These are phyloP conservation scores for Ophiodon elongatus DNA, from an alignment of 2,113 vertebrate genomes.

Conservation along the genomic window DNA sequence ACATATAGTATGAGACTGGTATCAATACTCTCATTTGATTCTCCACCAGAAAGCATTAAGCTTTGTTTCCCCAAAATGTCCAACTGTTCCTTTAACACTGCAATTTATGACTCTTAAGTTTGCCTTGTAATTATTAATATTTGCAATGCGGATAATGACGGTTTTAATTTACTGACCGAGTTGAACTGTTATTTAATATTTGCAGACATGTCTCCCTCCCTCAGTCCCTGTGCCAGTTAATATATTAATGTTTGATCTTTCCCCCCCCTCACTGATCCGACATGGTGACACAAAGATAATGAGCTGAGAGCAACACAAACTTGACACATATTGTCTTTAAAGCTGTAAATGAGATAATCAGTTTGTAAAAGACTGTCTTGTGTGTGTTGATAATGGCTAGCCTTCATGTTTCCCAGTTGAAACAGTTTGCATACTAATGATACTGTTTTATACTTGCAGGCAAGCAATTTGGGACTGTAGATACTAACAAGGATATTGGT, in stretches of 20 bases:
- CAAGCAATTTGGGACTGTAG: fast-evolving
- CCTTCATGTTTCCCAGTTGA: neutral
- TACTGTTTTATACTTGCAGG: constrained; percentile 40
- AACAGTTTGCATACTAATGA: neutral
- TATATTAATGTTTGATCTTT: neutral
- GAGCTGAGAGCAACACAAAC: neutral
- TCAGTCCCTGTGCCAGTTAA: neutral
- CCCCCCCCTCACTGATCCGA: neutral
- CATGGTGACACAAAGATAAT: constrained; percentile 1
- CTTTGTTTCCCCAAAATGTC: neutral
- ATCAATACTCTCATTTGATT: neutral
- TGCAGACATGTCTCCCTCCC: neutral
- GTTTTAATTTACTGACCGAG: neutral
- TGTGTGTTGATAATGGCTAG: neutral
- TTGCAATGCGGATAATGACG: neutral
- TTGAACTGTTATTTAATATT: neutral
- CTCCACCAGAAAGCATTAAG: neutral
- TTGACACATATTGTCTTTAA: neutral
- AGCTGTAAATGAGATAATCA: neutral
- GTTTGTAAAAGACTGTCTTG: neutral
- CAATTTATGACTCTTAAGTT: neutral
- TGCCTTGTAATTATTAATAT: neutral
- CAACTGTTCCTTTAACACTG: neutral
- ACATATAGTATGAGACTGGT: neutral
- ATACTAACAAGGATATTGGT: constrained; percentile 13